Evolutionary conservation across 2,888 invertebrate species (phyloP).

Genomic region (Pheosia tremula): DNA sequence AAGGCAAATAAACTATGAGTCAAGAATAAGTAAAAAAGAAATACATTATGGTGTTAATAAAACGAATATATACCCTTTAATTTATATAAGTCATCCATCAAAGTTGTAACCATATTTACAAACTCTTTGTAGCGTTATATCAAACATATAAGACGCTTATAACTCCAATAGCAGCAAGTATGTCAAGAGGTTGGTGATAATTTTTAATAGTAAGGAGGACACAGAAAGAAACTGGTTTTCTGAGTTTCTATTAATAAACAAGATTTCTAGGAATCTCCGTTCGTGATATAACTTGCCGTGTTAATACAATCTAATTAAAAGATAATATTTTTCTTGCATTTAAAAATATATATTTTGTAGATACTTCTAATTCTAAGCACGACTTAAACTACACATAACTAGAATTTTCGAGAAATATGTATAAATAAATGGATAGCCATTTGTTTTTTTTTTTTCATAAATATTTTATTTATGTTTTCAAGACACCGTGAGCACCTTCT

Average conservation of each 20-base stretch:
- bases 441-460: too few species aligned
- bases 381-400: too few species aligned
- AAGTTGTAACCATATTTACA: constrained; percentile 8
- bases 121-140: constrained; percentile 25
- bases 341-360: too few species aligned
- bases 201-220: constrained; percentile 47
- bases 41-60: too few species aligned
- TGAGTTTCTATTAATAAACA: constrained; percentile 48
- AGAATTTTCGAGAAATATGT: too few species aligned
- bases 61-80: too few species aligned
- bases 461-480: too few species aligned
- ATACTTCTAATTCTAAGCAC: too few species aligned
- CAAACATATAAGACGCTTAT: constrained; percentile 5
- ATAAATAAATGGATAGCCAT: too few species aligned
- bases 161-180: constrained; percentile 27
- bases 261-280: constrained; percentile 40
- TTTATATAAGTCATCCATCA: background rate
- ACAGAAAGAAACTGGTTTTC: constrained; percentile 46
- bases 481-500: too few species aligned
- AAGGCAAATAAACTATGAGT: too few species aligned
- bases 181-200: constrained; percentile 27
- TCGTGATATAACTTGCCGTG: constrained; percentile 17
- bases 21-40: too few species aligned
- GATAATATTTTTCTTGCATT: background rate
- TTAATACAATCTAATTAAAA: constrained; percentile 1